Evolutionary conservation across 2,113 vertebrate genomes (phyloP), one percentile per base, ranked within the genome.

Genomic region (Perca schrenkii): DNA sequence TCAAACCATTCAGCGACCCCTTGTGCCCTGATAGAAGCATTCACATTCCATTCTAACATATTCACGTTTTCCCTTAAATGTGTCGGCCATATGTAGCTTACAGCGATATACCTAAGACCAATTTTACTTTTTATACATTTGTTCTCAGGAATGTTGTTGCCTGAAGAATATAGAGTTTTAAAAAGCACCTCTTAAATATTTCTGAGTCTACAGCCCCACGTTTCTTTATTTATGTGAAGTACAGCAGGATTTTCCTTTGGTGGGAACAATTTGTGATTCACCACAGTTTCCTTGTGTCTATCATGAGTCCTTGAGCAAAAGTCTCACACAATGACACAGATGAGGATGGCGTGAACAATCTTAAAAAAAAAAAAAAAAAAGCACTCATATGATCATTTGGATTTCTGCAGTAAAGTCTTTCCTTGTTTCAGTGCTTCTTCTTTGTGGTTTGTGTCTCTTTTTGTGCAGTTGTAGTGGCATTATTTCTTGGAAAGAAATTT

Each of bases 401-500:
- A n/a, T 50, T 54, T 69, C 50, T 65, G 28, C n/a, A 54, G 56
- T 81, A 19, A 71, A 52, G 63, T 56, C n/a, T 58, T 46, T 53
- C 43, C 43, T 60, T 25, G 34, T 68, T 74, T 80, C 57, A 25
- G 19, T 57, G 34, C 31, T 70, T 77, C 43, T 67, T 21, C 43
- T 70, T 21, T 10, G 14, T 7, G 6, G 22, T 49, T 28, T 47
- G 14, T 28, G n/a, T 53, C 13, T 36, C 6, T 15, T 40, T 50
- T 43, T 60, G 53, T 22, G 31, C 19, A 36, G 4, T 28, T 56
- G 0, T 7, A 12, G 25, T 5, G 17, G 25, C 16, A 8, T 93
- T 74, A 94, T 85, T 94, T 95, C 91, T 94, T 95, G 72, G 94
- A 95, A 2, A 95, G 90, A 87, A 95, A 94, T 78, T 94, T 95